These are phyloP conservation scores for Heliconius melpomene DNA, from an alignment of 1,140 invertebrate genomes.

Conservation along the genomic window DNA sequence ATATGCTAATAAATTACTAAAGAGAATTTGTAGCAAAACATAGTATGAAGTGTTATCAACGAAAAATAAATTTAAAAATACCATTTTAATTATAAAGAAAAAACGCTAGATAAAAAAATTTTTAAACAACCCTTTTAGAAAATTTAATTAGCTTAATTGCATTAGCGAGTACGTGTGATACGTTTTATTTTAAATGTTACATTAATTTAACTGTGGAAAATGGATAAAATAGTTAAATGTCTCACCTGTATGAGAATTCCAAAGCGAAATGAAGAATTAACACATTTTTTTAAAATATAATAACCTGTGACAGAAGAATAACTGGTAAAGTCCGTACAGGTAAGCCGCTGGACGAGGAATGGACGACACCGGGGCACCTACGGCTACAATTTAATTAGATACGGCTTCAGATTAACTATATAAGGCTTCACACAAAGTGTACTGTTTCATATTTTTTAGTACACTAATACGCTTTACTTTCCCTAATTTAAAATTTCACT, in stretches of 20 bases:
- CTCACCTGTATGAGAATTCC: slow-evolving; percentile 36
- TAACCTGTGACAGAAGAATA: slow-evolving; percentile 11
- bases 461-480: slow-evolving; percentile 16
- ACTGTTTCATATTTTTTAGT: slow-evolving; percentile 65
- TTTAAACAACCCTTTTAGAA: slow-evolving; percentile 11
- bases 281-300: slow-evolving; percentile 22
- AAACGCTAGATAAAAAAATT: background rate
- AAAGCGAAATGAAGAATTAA: slow-evolving; percentile 30
- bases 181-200: background rate
- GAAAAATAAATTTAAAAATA: background rate
- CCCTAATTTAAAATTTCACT: slow-evolving; percentile 7
- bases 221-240: background rate
- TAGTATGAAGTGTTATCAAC: background rate
- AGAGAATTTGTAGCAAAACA: background rate
- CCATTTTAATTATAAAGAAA: background rate
- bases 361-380: slow-evolving; percentile 59
- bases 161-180: slow-evolving; percentile 22
- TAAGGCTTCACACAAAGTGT: slow-evolving; percentile 75
- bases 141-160: slow-evolving; percentile 39
- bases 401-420: slow-evolving; percentile 77
- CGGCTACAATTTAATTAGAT: slow-evolving; percentile 79
- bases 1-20: background rate
- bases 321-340: slow-evolving; percentile 50
- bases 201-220: background rate
- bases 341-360: slow-evolving; percentile 57